Evolutionary conservation across 2,888 invertebrate species (phyloP), one percentile per base, ranked within the genome.

Genomic region (Microctonus hyperodae): DNA sequence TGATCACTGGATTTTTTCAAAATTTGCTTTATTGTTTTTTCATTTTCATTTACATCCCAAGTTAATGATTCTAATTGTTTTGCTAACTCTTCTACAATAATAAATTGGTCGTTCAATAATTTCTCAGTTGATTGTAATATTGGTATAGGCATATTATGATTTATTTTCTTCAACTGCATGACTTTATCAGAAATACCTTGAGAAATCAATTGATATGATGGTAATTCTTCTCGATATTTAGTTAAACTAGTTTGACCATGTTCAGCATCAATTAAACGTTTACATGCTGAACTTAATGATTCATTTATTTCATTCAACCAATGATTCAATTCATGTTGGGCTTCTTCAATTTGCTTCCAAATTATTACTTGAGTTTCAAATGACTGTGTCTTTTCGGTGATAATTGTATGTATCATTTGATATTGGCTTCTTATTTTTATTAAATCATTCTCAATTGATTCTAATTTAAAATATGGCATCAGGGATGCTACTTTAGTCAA

Each of bases 271-370:
- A 92, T 87, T 23, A 91, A 89, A 80, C 92, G 91, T 70, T 92
- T 91, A 61, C 91, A 88, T 28, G 94, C 92, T 73, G 91, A 90
- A 55, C 90, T 89, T 4, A 97, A 86, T 37, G 90, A 90, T 74
- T 91, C 90, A 66, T 92, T 92, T 23, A 93, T 95, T 79, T 93
- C 92, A 68, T 90, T 89, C 6, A 96, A 81, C 97, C 97, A 97
- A 23, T 90, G 88, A 0, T 92, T 85, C 2, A 97, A 86, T 80
- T 94, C 94, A 71, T 92, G 91, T 79, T 94, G 94, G 0, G 91
- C 90, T 68, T 94, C 93, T 74, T 95, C 93, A 37, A 97, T 92
- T 82, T 96, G 95, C 76, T 94, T 92, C 96, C 96, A 97, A 62
- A 96, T 92, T n/a, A 94, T 91, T 0, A 92, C 87, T 83, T 97